Conservation (phyloP, 2,888 invertebrate species). For the Heteropelma amictum region DNA sequence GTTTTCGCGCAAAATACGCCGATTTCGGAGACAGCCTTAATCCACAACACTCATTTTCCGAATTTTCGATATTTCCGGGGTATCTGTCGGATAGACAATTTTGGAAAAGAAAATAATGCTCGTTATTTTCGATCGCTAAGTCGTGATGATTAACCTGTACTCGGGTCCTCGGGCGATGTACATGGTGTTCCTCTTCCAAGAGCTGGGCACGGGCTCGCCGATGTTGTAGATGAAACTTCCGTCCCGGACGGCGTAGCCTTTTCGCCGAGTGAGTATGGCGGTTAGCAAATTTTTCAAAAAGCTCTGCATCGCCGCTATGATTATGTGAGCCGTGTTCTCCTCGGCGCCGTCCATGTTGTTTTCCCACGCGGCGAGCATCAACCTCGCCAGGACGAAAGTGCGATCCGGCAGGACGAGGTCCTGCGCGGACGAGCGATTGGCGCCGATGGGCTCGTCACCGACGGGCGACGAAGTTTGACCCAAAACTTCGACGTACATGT, state of each 20-base stretch:
- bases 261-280: slow-evolving; percentile 88
- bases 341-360: slow-evolving; percentile 91
- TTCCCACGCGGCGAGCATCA: slow-evolving; percentile 94
- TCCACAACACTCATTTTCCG: too few relatives aligned
- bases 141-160: slow-evolving; percentile 67
- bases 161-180: slow-evolving; percentile 81
- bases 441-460: slow-evolving; percentile 76
- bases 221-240: slow-evolving; percentile 88
- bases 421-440: slow-evolving; percentile 82
- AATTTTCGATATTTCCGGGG: too few relatives aligned
- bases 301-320: slow-evolving; percentile 88
- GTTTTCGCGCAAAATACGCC: too few relatives aligned
- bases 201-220: slow-evolving; percentile 88
- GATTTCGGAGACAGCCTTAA: too few relatives aligned
- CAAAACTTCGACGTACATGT: slow-evolving; percentile 74
- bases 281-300: slow-evolving; percentile 91
- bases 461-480: slow-evolving; percentile 74
- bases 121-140: too few relatives aligned
- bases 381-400: slow-evolving; percentile 88
- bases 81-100: too few relatives aligned
- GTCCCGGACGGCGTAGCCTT: slow-evolving; percentile 88
- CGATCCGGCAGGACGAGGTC: slow-evolving; percentile 91
- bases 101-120: slow-evolving; percentile 7
- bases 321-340: slow-evolving; percentile 89
- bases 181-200: slow-evolving; percentile 87